Conservation (phyloP, 2,113 vertebrate species). For the Labeo catla region DNA sequence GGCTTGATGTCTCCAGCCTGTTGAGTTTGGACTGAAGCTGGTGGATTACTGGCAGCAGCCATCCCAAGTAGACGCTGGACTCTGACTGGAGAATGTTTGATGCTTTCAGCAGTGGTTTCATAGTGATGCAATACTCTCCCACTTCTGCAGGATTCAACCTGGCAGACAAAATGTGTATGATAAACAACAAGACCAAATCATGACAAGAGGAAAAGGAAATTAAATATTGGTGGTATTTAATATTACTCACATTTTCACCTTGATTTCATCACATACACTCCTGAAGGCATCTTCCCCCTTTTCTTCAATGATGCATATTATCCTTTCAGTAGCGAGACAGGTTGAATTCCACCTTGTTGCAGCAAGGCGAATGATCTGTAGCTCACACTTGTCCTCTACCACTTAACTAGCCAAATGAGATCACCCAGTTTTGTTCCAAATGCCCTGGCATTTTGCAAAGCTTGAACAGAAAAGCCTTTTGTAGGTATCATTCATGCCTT, state of each 20-base stretch:
- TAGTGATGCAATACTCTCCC: neutral
- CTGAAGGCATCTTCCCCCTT: neutral
- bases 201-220: neutral
- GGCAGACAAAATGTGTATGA: neutral
- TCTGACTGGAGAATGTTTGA: slow-evolving; percentile 48
- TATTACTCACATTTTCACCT: slow-evolving; percentile 5
- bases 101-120: slow-evolving; percentile 37
- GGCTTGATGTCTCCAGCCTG: neutral
- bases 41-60: slow-evolving; percentile 38
- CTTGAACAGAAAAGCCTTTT: neutral
- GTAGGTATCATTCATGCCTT: neutral
- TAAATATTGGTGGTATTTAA: neutral
- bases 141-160: slow-evolving; percentile 41
- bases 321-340: neutral
- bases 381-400: slow-evolving; percentile 1
- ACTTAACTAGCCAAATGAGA: neutral
- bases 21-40: slow-evolving; percentile 45
- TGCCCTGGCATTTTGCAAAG: slow-evolving; percentile 1
- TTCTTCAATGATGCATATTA: neutral
- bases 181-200: neutral
- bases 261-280: neutral
- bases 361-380: neutral
- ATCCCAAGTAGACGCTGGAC: slow-evolving; percentile 32
- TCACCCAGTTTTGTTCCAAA: slow-evolving; percentile 1
- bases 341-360: neutral